Evolutionary conservation across 2,113 vertebrate genomes (phyloP), one percentile per base, ranked within the genome.

Genomic region (Thamnophis sirtalis): DNA sequence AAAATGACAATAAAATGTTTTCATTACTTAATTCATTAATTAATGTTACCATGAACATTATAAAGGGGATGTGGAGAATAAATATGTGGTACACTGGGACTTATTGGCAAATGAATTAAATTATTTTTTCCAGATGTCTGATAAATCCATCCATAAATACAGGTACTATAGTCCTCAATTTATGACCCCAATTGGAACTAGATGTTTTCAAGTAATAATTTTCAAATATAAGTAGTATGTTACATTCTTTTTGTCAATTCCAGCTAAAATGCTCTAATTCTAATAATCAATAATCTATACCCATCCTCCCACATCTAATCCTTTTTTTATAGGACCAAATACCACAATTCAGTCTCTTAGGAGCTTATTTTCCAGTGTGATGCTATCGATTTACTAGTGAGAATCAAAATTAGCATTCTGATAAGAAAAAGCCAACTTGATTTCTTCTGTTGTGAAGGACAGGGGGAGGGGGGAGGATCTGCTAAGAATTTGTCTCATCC

Each of bases 401-500:
- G 68, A 73, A 73, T 73, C 68, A 73, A 6, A 73, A 73, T n/a
- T 33, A 38, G 15, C 3, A 9, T 38, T 38, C 73, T 80, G 33
- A 38, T 80, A 80, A 80, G 17, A 80, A 17, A 80, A 80, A 33
- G 73, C 73, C 33, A 80, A 43, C 17, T 80, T 80, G 17, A 1
- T 80, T 38, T 21, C 33, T 80, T 80, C 17, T 9, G 0, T 80
- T 80, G 73, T 8, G 17, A 80, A 38, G 6, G 17, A 19, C 5
- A 38, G 2, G 17, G 26, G 55, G 19, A 6, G 3, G 2, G 13
- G 13, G 1, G 2, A 4, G 1, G 4, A 9, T 3, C 73, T 43
- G 33, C 73, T 80, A 17, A 80, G 73, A 80, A 21, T 43, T 80
- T 80, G 73, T 15, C 17, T 43, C 73, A 80, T 80, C 73, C 33